Conservation (phyloP, 1,140 invertebrate genomes). For the Drosophila aff. region DNA sequence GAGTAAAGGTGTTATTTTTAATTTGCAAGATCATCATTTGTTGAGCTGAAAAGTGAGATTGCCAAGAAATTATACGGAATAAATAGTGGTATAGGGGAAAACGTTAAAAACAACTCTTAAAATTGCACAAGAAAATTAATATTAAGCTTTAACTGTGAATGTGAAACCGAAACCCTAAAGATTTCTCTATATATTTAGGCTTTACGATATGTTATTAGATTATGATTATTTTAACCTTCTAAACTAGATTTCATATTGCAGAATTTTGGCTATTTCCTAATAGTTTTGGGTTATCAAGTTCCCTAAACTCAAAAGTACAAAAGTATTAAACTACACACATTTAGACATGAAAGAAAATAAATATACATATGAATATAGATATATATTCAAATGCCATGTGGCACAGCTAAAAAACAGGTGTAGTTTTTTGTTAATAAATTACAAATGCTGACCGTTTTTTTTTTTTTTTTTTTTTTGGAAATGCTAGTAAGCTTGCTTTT, state of each 20-base stretch:
- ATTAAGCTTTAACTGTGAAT: not conserved
- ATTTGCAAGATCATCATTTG: not conserved
- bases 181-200: no score
- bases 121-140: not conserved
- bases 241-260: not conserved
- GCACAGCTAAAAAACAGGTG: slow-evolving; percentile 17
- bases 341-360: not conserved
- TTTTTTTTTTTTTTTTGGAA: not conserved
- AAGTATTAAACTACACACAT: not conserved
- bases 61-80: not conserved
- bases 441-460: slow-evolving; percentile 6
- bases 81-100: not conserved
- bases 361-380: not conserved
- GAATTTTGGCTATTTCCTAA: not conserved
- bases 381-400: not conserved
- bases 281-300: not conserved
- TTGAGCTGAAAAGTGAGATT: not conserved
- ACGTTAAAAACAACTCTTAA: not conserved
- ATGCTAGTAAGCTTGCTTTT: slow-evolving; percentile 21
- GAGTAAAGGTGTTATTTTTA: not conserved
- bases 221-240: not conserved
- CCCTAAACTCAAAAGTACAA: not conserved
- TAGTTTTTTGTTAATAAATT: slow-evolving; percentile 35
- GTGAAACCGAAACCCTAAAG: no score
- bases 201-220: not conserved